Evolutionary conservation across 1,140 invertebrate species (phyloP).

Genomic region (Paraescarpia echinospica): DNA sequence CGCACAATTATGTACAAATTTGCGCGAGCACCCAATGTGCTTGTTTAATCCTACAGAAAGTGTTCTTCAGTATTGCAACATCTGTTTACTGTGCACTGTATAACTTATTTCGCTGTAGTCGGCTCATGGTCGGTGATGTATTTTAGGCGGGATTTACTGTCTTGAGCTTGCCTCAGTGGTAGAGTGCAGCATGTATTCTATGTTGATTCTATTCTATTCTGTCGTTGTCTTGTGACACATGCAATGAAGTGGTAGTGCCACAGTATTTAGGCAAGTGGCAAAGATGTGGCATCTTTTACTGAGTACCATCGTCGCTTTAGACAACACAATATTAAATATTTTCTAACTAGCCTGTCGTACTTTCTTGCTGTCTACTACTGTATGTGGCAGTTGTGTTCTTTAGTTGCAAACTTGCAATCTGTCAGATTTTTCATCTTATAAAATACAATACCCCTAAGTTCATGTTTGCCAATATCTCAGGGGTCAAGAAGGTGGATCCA

Average conservation of each 20-base stretch:
- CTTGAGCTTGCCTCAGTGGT: background rate
- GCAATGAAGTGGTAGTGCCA: background rate
- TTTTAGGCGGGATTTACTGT: background rate
- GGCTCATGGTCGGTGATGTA: background rate
- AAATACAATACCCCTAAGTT: background rate
- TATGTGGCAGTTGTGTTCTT: background rate
- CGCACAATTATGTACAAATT: background rate
- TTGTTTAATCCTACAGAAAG: background rate
- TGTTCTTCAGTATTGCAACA: background rate
- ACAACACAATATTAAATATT: background rate
- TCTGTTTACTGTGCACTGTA: no score
- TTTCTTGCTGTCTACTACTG: background rate
- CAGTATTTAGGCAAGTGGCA: background rate
- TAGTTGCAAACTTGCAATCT: background rate
- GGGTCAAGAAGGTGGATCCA: background rate
- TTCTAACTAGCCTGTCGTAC: background rate
- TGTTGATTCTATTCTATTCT: background rate
- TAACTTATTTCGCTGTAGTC: background rate
- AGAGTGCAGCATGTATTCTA: background rate
- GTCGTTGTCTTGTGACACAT: background rate
- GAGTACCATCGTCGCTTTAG: background rate
- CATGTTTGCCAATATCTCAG: background rate
- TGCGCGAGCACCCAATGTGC: background rate
- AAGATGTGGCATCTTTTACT: background rate
- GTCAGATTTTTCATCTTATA: background rate